A percentile compares a stretch with the other conserved stretches of the same genome.
Conservation (phyloP, 2,888 invertebrate species). For the Dione vanillae region DNA sequence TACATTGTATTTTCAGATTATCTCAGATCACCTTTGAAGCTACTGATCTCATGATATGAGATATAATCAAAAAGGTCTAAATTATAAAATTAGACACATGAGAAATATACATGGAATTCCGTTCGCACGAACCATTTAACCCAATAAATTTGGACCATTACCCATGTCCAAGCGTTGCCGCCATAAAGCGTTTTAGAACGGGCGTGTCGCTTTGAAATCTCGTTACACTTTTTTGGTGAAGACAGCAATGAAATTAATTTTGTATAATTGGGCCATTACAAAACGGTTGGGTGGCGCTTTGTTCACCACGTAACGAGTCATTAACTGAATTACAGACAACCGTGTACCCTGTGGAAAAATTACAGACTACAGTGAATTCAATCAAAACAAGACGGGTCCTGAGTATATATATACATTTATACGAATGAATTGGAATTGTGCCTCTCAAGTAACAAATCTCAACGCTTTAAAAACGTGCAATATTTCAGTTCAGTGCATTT, state of each 20-base stretch:
- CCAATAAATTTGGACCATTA: constrained; percentile 82
- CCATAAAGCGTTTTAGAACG: constrained; percentile 73
- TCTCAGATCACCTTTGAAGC: neutral
- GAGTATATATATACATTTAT: neutral
- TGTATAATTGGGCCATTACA: constrained; percentile 67
- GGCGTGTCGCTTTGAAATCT: constrained; percentile 71
- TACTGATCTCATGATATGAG: neutral
- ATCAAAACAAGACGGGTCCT: neutral
- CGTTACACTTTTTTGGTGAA: constrained; percentile 71
- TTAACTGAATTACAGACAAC: constrained; percentile 43
- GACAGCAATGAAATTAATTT: constrained; percentile 74
- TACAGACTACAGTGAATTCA: constrained; percentile 20
- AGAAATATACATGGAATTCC: constrained; percentile 74
- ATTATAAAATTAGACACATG: constrained; percentile 73
- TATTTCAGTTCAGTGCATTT: no score
- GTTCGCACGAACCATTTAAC: constrained; percentile 74
- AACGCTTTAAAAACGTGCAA: no score
- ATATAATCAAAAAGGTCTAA: constrained; percentile 8
- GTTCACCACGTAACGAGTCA: constrained; percentile 43
- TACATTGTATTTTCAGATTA: no score
- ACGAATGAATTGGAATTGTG: no score
- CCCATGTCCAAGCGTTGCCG: constrained; percentile 72
- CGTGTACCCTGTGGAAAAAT: constrained; percentile 21
- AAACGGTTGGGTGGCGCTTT: constrained; percentile 51
- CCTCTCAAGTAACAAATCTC: no score